phyloP scores from a whole-genome alignment of 2,888 invertebrate genomes.

The Sphaerophoria taeniata region DNA sequence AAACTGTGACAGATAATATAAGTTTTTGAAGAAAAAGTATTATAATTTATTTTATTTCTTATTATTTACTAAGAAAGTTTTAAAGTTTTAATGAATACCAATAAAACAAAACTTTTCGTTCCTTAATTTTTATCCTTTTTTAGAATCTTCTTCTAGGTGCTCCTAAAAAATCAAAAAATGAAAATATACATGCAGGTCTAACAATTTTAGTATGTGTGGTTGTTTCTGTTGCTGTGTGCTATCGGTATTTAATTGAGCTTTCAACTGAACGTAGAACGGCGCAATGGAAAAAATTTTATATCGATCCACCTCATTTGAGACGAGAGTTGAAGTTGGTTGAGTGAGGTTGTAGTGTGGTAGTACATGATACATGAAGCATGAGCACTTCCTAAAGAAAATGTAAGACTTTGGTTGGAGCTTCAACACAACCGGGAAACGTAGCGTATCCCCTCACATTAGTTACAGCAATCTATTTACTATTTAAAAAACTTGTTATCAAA shows the following conservation, averaged over 20 bases:
- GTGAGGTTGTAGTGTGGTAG: constrained; percentile 57
- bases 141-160: constrained; percentile 43
- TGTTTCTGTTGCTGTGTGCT: constrained; percentile 76
- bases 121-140: too few species aligned
- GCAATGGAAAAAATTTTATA: constrained; percentile 82
- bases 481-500: too few species aligned
- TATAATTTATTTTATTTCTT: too few species aligned
- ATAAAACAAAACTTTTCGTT: too few species aligned
- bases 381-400: constrained; percentile 41
- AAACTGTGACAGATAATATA: too few species aligned
- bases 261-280: constrained; percentile 81
- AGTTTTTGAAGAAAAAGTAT: too few species aligned
- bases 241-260: constrained; percentile 81
- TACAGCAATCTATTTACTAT: constrained; percentile 41
- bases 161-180: background rate
- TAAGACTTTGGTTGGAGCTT: background rate
- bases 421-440: too few species aligned
- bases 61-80: too few species aligned
- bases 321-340: constrained; percentile 14
- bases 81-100: too few species aligned
- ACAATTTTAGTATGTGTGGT: constrained; percentile 56
- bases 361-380: background rate
- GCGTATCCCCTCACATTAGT: background rate
- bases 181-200: background rate
- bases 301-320: constrained; percentile 78